Evolutionary conservation across 2,888 invertebrate genomes (phyloP).

Genomic region (Anaspis maculata): DNA sequence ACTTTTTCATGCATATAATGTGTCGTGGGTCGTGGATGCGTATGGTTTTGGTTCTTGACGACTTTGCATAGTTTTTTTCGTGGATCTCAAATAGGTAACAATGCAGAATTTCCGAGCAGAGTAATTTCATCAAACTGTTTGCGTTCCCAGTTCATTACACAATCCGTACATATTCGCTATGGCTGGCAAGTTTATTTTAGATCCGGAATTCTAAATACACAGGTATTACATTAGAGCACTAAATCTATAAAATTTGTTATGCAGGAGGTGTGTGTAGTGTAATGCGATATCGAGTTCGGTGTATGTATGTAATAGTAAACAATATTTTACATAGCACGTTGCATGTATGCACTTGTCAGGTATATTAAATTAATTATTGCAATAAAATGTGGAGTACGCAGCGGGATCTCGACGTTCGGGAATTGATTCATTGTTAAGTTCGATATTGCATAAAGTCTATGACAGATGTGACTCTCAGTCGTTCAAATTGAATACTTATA

Average conservation of each 20-base stretch:
- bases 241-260: constrained; percentile 8
- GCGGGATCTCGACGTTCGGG: constrained; percentile 14
- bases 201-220: too few relatives aligned
- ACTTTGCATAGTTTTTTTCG: too few relatives aligned
- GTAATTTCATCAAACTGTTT: too few relatives aligned
- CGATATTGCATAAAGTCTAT: constrained; percentile 27
- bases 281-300: constrained; percentile 7
- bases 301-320: constrained; percentile 16
- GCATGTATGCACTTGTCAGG: constrained; percentile 19
- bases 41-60: too few relatives aligned
- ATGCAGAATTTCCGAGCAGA: too few relatives aligned
- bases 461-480: constrained; percentile 29
- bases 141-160: too few relatives aligned
- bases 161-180: too few relatives aligned
- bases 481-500: constrained; percentile 21
- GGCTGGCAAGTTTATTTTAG: too few relatives aligned
- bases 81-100: too few relatives aligned
- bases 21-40: too few relatives aligned
- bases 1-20: too few relatives aligned
- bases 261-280: constrained; percentile 3
- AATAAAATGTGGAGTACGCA: constrained; percentile 26
- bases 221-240: too few relatives aligned
- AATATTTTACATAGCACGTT: constrained; percentile 15
- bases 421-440: constrained; percentile 29
- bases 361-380: constrained; percentile 21